Percentiles rank a stretch among this genome's conserved stretches.
These are phyloP conservation scores for Discoglossus pictus DNA, from an alignment of 2,797 vertebrate species.

Conservation along the genomic window DNA sequence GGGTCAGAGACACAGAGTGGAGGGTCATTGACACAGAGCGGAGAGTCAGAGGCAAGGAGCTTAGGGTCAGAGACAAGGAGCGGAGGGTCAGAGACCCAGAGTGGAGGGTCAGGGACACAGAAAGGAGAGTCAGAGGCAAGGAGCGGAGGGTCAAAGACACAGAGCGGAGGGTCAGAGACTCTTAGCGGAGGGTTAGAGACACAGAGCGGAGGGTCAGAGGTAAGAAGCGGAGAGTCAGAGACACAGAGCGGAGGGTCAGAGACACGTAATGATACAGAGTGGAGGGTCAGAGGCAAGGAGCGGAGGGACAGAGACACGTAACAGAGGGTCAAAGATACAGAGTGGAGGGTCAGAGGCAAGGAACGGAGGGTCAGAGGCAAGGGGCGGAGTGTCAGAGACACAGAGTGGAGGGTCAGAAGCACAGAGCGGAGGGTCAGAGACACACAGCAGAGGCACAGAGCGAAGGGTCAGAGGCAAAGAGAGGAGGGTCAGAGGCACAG, in stretches of 20 bases:
- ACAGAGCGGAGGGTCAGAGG: no score
- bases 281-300: no score
- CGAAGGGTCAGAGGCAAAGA: neutral
- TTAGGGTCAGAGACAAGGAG: neutral
- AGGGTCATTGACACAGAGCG: neutral
- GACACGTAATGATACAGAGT: no score
- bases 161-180: neutral
- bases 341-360: no score
- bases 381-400: slow-evolving; percentile 1
- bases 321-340: slow-evolving; percentile 11
- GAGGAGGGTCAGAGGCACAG: neutral
- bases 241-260: no score
- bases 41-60: neutral
- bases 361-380: slow-evolving; percentile 15
- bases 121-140: no score
- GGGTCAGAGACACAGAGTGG: neutral
- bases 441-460: neutral
- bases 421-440: no score
- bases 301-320: slow-evolving; percentile 1
- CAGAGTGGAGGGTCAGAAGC: no score
- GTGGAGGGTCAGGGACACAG: slow-evolving; percentile 19
- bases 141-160: neutral
- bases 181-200: slow-evolving; percentile 13
- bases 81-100: no score
- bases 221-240: slow-evolving; percentile 11